Percentiles rank a stretch among this genome's conserved stretches.
phyloP scores from a whole-genome alignment of 2,888 invertebrate species.

The Seira sanloemensis region DNA sequence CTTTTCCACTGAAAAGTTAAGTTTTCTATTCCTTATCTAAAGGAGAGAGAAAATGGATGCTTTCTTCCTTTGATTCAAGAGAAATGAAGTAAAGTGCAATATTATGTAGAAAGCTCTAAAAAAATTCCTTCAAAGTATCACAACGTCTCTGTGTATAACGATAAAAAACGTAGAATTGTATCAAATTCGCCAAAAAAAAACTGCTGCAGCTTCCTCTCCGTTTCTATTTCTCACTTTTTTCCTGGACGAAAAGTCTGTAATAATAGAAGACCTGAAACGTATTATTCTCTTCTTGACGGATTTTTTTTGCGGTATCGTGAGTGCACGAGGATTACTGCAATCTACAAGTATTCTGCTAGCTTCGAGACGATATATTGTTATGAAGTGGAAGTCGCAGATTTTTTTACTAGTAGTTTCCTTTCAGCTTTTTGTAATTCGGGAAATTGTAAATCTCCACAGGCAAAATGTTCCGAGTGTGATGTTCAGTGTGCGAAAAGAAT shows the following conservation, averaged over 20 bases:
- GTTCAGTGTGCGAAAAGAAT: conserved; percentile 35
- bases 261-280: conserved; percentile 16
- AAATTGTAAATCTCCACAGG: conserved; percentile 57
- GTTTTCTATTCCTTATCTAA: conserved; percentile 26
- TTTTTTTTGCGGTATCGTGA: not conserved
- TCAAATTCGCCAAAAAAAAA: not conserved
- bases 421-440: conserved; percentile 27
- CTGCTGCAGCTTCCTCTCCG: too few species aligned
- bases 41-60: not conserved
- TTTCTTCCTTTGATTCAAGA: conserved; percentile 42
- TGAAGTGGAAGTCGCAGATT: conserved; percentile 9
- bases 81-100: conserved; percentile 54
- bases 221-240: conserved; percentile 26
- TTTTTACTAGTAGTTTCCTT: conserved; percentile 19
- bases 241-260: conserved; percentile 26
- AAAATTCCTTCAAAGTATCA: too few species aligned
- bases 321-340: not conserved
- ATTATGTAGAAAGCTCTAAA: conserved; percentile 46
- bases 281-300: not conserved
- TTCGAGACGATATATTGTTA: not conserved
- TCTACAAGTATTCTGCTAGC: not conserved
- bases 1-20: conserved; percentile 43
- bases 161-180: not conserved
- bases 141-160: not conserved
- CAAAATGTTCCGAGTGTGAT: conserved; percentile 21